Base-by-base conservation (phyloP, 2,113 vertebrate species). In the Astur gentilis region DNA sequence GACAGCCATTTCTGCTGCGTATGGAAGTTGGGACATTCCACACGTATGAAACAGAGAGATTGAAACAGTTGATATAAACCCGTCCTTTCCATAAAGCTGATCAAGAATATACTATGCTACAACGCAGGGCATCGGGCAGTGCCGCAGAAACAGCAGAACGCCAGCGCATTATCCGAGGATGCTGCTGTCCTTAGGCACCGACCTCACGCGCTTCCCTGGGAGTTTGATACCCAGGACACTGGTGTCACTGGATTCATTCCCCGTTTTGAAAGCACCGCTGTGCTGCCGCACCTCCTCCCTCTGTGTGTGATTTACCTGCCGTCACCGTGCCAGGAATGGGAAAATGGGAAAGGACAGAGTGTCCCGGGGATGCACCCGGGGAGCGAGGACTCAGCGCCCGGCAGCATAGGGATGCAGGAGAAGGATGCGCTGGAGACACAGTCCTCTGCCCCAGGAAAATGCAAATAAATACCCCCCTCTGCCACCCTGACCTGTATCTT, bases 111-210 rank as follows among this genome's bases (percentile, higher is more conserved):
- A 16, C 73, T 36, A 75, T 1, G 11, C 42, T 36, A 14, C 38
- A 49, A 29, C 4, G 4, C 11, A n/a, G 32, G 40, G 45, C 62
- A 79, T 27, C 0, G 8, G 65, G 62, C 3, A 0, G 32, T 16
- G 69, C 69, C 34, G 65, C 1, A 6, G 65, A 18, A 76, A 42
- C 6, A 38, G 76, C 3, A 15, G 65, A 70, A 70, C 11, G 29
- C 11, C 55, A 17, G 57, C 0, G 0, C 0, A 2, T 61, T 8
- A 72, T 34, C 65, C 6, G 0, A 38, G 78, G 94, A 45, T 60
- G 83, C 66, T 67, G 89, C 71, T 66, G 78, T 40, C 45, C 79
- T 50, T 18, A 11, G 45, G 86, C 40, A 76, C 40, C 0, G 1
- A 19, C 79, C 54, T 25, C 42, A 3, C 2, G 34, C 1, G 21